phyloP scores from a whole-genome alignment of 2,797 vertebrate genomes.

The Bradypus variegatus region DNA sequence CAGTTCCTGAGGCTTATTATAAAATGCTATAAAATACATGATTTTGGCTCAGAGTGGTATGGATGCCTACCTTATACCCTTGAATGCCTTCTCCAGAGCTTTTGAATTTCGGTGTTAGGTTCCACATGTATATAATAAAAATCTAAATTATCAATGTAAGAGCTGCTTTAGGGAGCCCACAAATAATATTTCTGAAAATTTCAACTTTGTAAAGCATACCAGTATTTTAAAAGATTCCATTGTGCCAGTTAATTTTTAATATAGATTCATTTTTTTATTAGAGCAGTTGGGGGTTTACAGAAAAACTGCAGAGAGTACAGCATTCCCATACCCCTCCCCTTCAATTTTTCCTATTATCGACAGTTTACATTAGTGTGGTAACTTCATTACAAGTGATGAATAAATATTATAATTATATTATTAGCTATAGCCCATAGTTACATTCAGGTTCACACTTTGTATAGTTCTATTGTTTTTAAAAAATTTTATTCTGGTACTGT shows the following conservation, averaged over 20 bases:
- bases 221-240: not conserved
- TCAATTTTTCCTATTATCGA: no score
- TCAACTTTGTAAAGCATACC: not conserved
- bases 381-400: no score
- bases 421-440: no score
- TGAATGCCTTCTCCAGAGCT: not conserved
- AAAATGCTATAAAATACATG: not conserved
- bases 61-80: not conserved
- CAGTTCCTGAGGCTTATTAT: not conserved
- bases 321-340: no score
- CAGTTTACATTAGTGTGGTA: no score
- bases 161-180: not conserved
- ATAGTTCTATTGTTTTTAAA: no score
- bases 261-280: no score
- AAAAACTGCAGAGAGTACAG: no score
- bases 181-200: not conserved
- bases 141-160: not conserved
- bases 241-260: not conserved
- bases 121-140: not conserved
- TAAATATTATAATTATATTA: no score
- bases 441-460: no score
- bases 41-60: not conserved
- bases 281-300: no score
- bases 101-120: not conserved
- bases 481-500: no score